phyloP scores from a whole-genome alignment of 2,113 vertebrate genomes.

The Apodemus speciosus region DNA sequence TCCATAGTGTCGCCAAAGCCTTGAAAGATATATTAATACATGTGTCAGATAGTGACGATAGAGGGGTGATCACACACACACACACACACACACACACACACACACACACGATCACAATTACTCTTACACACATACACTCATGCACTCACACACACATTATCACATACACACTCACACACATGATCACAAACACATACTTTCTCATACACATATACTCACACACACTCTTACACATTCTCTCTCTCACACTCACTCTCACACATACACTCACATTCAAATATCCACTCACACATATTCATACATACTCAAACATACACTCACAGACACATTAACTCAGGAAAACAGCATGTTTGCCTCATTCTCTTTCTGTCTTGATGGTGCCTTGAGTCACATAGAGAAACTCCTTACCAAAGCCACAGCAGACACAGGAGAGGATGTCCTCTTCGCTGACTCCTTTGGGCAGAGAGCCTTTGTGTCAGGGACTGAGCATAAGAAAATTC shows the following conservation, averaged over 20 bases:
- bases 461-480: background rate
- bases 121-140: no score
- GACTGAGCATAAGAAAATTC: background rate
- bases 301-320: no score
- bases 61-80: background rate
- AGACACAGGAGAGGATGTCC: background rate
- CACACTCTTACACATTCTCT: no score
- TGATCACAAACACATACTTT: no score
- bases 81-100: background rate
- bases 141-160: no score
- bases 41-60: background rate
- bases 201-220: no score
- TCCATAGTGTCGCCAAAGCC: background rate
- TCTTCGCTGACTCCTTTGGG: background rate
- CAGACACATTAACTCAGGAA: background rate
- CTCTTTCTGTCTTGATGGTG: background rate
- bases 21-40: background rate
- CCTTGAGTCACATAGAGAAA: background rate
- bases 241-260: no score
- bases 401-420: background rate
- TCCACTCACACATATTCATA: no score
- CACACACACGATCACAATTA: no score
- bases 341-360: background rate
- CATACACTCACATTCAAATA: no score
- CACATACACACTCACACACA: no score